Conservation (phyloP, 2,888 invertebrate genomes). For the Silvanus unidentatus region DNA sequence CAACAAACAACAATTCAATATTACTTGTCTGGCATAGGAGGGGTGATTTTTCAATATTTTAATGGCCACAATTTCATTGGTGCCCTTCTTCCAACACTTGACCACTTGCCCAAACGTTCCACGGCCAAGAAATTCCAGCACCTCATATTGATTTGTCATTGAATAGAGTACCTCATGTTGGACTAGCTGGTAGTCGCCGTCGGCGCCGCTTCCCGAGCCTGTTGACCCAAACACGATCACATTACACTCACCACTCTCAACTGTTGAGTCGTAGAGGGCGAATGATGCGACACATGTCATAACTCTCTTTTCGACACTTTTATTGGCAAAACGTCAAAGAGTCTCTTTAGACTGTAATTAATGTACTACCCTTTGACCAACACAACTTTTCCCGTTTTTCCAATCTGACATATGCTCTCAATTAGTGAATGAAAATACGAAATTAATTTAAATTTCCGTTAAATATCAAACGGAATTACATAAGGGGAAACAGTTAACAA, state of each 20-base stretch:
- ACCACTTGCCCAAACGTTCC: conserved; percentile 99
- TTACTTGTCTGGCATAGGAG: conserved; percentile 91
- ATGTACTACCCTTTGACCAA: too few relatives aligned
- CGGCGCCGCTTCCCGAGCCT: conserved; percentile 79
- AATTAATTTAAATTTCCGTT: too few relatives aligned
- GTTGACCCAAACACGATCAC: conserved; percentile 34
- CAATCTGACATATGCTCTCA: too few relatives aligned
- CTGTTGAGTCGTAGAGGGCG: conserved; percentile 13
- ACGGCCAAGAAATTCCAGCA: conserved; percentile 97
- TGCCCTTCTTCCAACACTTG: conserved; percentile 99
- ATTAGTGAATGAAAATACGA: too few relatives aligned
- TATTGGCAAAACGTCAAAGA: too few relatives aligned
- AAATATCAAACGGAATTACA: too few relatives aligned
- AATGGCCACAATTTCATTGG: conserved; percentile 99
- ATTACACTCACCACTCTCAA: conserved; percentile 23
- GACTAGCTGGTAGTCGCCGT: conserved; percentile 97
- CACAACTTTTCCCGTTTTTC: too few relatives aligned
- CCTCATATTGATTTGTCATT: conserved; percentile 92
- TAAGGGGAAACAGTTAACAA: too few relatives aligned
- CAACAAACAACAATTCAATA: conserved; percentile 1
- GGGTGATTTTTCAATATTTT: conserved; percentile 99
- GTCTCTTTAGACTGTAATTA: too few relatives aligned
- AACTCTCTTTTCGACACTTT: not conserved
- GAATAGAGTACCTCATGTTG: conserved; percentile 98
- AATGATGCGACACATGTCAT: conserved; percentile 5